Base-by-base conservation (phyloP, 2,797 vertebrate genomes). In the Trachops cirrhosus region DNA sequence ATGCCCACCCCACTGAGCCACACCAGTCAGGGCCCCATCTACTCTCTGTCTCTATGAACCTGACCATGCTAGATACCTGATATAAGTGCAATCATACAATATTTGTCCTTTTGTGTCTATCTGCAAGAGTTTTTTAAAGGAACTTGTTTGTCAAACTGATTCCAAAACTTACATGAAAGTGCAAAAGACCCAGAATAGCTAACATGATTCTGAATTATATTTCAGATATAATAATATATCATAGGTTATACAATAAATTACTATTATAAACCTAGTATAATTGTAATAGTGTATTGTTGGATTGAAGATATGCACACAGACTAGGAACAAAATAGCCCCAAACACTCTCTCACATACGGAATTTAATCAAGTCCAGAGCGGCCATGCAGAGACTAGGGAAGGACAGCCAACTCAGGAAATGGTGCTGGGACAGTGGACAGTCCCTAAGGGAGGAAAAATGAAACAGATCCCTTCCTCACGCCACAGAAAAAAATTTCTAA, bases 101-200 rank as follows among this genome's bases (percentile, higher is more conserved):
- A 73, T 34, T 62, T 86, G 16, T 50, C 32, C 29, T 90, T 82
- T 73, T 74, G 37, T 39, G 68, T 39, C 10, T 39, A 5, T 79
- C 37, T 12, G 18, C 1, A 75, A 70, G 50, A 54, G 15, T 50
- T 24, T 34, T 67, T 34, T 71, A 3, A 77, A 77, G n/a, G n/a
- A 90, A 87, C 3, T 77, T 59, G 37, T 89, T 77, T 62, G 22
- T 89, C 24, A 90, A 94, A 83, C 26, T 73, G 46, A 95, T 70
- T 64, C 29, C 18, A 82, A 91, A 85, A 73, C 11, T 75, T 77
- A 50, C 1, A 68, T 41, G 12, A 26, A 89, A 78, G 6, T 59
- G 11, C 11, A 64, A 88, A 90, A 50, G n/a, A 67, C 44, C 12
- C 62, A 85, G 79, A 68, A 79, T 9, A 87, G 50, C 50, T 41